Evolutionary conservation across 2,797 vertebrate genomes (phyloP).

Genomic region (Nyctibius grandis): DNA sequence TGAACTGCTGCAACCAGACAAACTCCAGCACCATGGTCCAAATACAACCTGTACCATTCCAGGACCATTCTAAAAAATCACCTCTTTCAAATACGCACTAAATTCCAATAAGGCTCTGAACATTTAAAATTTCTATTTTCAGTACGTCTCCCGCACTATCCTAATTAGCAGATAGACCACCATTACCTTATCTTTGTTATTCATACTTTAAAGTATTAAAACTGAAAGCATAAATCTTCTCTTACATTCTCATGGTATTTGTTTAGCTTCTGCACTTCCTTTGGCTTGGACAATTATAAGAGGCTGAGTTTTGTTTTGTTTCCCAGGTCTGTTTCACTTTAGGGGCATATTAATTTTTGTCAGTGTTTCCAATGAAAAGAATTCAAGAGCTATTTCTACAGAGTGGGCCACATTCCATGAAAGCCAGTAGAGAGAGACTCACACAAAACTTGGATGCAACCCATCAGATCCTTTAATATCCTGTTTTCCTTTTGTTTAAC

Average conservation of each 20-base stretch:
- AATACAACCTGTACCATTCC: neutral
- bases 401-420: neutral
- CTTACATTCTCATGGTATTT: neutral
- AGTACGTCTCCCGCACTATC: neutral
- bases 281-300: neutral
- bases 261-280: constrained; percentile 15
- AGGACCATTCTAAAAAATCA: neutral
- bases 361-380: constrained; percentile 8
- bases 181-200: neutral
- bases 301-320: constrained; percentile 9
- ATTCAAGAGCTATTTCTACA: constrained; percentile 28
- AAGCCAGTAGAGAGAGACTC: neutral
- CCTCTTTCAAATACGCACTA: neutral
- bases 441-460: neutral
- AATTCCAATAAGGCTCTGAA: neutral
- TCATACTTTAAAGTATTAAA: neutral
- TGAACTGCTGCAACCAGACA: neutral
- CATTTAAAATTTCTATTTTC: neutral
- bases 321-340: constrained; percentile 42
- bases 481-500: constrained; percentile 25
- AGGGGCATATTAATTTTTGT: constrained; percentile 21
- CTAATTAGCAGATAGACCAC: neutral
- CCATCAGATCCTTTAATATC: constrained; percentile 3
- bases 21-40: neutral
- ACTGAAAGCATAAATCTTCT: neutral